These are phyloP conservation scores for Rhamphomyia laevipes DNA, from an alignment of 2,888 invertebrate genomes.

Conservation along the genomic window DNA sequence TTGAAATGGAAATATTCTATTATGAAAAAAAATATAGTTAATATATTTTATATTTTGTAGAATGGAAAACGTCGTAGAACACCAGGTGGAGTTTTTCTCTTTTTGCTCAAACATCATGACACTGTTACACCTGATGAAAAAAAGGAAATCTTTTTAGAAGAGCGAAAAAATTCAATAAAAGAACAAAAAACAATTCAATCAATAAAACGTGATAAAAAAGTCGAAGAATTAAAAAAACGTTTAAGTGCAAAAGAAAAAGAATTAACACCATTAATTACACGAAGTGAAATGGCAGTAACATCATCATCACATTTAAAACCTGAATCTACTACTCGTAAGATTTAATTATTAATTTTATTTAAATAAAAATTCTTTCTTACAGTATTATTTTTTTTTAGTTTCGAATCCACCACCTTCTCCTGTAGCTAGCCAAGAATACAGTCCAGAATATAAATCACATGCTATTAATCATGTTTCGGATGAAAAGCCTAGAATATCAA, in stretches of 20 bases:
- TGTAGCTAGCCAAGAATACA: constrained; percentile 57
- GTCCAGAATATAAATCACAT: constrained; percentile 50
- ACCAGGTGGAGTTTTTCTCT: constrained; percentile 76
- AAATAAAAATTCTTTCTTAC: not conserved
- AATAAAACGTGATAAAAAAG: constrained; percentile 49
- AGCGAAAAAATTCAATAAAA: constrained; percentile 45
- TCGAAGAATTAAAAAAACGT: constrained; percentile 53
- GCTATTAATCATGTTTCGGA: constrained; percentile 31
- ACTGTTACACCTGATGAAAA: constrained; percentile 53
- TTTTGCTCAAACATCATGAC: constrained; percentile 61
- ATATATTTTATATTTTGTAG: constrained; percentile 16
- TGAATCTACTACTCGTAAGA: constrained; percentile 23
- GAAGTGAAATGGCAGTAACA: constrained; percentile 26
- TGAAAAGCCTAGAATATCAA: constrained; percentile 12
- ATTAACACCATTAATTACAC: constrained; percentile 25
- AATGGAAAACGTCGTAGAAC: constrained; percentile 72
- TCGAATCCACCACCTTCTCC: constrained; percentile 72
- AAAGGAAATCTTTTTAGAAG: constrained; percentile 55
- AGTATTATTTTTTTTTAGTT: constrained; percentile 20
- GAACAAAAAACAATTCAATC: constrained; percentile 45
- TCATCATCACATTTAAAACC: constrained; percentile 23
- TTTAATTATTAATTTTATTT: not conserved
- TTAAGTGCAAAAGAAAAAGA: constrained; percentile 38
- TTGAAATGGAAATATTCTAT: no score
- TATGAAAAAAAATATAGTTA: not conserved